Evolutionary conservation across 2,888 invertebrate species (phyloP).

Genomic region (Drosophila tripunctata): DNA sequence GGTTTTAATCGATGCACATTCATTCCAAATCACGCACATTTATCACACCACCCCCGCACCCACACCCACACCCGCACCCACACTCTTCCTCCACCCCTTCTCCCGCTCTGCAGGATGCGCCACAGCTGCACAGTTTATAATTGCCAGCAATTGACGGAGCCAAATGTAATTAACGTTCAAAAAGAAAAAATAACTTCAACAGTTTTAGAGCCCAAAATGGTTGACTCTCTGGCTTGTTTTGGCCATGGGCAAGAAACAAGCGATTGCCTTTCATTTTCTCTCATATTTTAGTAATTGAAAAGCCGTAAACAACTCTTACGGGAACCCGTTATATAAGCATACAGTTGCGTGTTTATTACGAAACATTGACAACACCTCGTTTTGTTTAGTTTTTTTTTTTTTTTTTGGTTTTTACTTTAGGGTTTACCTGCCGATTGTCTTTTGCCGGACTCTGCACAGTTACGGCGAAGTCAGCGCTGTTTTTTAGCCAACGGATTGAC

Average conservation of each 20-base stretch:
- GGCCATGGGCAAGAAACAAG: slow-evolving; percentile 13
- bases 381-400: background rate
- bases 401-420: slow-evolving; percentile 31
- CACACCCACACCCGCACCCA: background rate
- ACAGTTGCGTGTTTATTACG: slow-evolving; percentile 55
- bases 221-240: slow-evolving; percentile 1
- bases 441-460: slow-evolving; percentile 16
- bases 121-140: slow-evolving; percentile 76
- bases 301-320: slow-evolving; percentile 25
- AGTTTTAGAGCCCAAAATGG: slow-evolving; percentile 4
- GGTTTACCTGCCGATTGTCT: slow-evolving; percentile 44
- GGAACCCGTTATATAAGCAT: slow-evolving; percentile 76
- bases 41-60: slow-evolving; percentile 65
- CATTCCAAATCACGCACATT: slow-evolving; percentile 81
- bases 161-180: slow-evolving; percentile 60
- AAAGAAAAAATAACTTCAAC: slow-evolving; percentile 9
- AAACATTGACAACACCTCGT: slow-evolving; percentile 44
- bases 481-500: slow-evolving; percentile 80
- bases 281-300: slow-evolving; percentile 12
- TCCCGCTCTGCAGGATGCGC: slow-evolving; percentile 22
- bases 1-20: slow-evolving; percentile 81
- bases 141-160: slow-evolving; percentile 66
- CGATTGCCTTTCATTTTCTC: slow-evolving; percentile 33
- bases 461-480: slow-evolving; percentile 58
- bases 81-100: background rate